phyloP scores from a whole-genome alignment of 2,888 invertebrate species.

The Apomyelois bistriatella region DNA sequence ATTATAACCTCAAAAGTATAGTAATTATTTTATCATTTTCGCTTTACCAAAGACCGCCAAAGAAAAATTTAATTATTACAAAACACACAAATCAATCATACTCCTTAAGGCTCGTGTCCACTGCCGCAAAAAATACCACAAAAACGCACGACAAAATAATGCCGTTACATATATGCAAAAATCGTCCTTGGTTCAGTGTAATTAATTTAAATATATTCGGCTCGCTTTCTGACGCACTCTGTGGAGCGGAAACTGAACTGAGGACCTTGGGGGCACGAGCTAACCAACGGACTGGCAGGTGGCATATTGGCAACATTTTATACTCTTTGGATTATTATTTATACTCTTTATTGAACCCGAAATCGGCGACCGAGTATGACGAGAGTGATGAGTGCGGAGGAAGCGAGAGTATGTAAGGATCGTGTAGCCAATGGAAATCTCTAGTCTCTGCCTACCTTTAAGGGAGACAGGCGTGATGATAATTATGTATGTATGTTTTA shows the following conservation, averaged over 20 bases:
- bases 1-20: no score
- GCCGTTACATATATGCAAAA: conserved; percentile 7
- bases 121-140: not conserved
- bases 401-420: no score
- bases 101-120: not conserved
- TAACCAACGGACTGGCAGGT: not conserved
- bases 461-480: no score
- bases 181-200: not conserved
- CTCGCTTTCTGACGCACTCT: not conserved
- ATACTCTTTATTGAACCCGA: no score
- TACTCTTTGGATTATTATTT: no score
- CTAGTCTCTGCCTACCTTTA: no score
- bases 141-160: not conserved
- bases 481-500: no score
- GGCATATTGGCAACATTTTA: not conserved
- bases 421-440: no score
- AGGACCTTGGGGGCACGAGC: conserved; percentile 6
- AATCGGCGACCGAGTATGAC: no score
- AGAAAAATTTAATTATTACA: not conserved
- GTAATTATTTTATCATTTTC: no score
- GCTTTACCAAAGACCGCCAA: no score
- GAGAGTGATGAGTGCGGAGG: no score
- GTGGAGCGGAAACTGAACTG: conserved; percentile 1
- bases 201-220: conserved; percentile 9
- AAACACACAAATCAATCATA: not conserved